Conservation (phyloP, 2,113 vertebrate genomes). For the Solea senegalensis region DNA sequence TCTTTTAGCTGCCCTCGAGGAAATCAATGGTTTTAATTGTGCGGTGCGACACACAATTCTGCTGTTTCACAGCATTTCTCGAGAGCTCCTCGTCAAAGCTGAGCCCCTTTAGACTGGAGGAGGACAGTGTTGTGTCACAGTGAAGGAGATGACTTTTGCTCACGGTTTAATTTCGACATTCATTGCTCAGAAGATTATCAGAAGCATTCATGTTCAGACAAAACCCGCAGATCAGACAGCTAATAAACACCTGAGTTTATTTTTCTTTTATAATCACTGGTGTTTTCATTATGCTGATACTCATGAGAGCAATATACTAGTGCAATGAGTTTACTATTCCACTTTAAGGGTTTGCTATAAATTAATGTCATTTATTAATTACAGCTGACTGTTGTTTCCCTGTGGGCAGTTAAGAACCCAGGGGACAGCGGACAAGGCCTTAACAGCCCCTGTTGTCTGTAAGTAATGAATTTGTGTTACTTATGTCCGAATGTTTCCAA, state of each 20-base stretch:
- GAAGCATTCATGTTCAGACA: neutral
- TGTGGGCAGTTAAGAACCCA: constrained; percentile 27
- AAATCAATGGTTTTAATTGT: constrained; percentile 68
- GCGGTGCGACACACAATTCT: constrained; percentile 49
- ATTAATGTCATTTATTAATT: constrained; percentile 42
- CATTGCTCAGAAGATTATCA: constrained; percentile 1
- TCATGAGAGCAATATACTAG: constrained; percentile 4
- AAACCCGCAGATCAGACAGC: too few species aligned
- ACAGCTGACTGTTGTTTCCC: constrained; percentile 18
- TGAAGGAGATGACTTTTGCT: constrained; percentile 24
- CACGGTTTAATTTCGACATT: constrained; percentile 15
- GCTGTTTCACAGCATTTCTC: constrained; percentile 45
- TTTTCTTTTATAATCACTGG: neutral
- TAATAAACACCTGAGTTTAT: constrained; percentile 4
- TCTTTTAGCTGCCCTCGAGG: constrained; percentile 3
- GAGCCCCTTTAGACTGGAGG: constrained; percentile 6
- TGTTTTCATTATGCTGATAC: neutral
- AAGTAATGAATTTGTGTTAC: constrained; percentile 42
- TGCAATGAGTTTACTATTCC: neutral
- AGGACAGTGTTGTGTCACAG: constrained; percentile 29
- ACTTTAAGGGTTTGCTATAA: constrained; percentile 3
- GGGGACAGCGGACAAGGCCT: constrained; percentile 17
- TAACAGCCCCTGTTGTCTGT: constrained; percentile 8
- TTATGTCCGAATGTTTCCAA: constrained; percentile 30
- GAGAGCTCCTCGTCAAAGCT: constrained; percentile 41